A percentile compares a stretch with the other conserved stretches of the same genome.
phyloP scores from a whole-genome alignment of 2,797 vertebrate species.

The Centroberyx gerrardi region DNA sequence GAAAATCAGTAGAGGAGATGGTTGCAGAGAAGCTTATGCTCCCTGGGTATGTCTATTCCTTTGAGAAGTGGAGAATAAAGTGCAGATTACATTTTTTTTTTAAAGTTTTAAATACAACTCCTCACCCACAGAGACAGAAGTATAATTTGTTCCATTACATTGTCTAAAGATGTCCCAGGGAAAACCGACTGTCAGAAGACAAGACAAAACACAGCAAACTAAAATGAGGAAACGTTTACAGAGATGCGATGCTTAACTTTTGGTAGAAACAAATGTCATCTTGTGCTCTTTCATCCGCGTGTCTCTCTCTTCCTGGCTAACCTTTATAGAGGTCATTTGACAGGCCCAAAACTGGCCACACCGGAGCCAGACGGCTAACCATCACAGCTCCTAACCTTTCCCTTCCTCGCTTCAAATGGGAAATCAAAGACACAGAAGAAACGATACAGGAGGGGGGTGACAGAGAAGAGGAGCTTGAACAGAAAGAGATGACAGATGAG shows the following conservation, averaged over 20 bases:
- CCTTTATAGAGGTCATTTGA: constrained; percentile 61
- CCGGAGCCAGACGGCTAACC: constrained; percentile 50
- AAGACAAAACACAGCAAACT: not conserved
- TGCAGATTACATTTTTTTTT: constrained; percentile 34
- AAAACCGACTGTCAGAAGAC: constrained; percentile 31
- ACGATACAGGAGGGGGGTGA: constrained; percentile 45
- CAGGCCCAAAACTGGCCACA: constrained; percentile 49
- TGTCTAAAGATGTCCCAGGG: constrained; percentile 40
- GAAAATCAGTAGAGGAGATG: constrained; percentile 33
- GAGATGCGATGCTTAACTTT: constrained; percentile 14
- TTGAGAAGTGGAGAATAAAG: constrained; percentile 47
- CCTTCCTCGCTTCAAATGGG: constrained; percentile 64
- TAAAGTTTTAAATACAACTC: constrained; percentile 39
- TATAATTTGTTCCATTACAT: constrained; percentile 26
- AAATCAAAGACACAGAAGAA: constrained; percentile 70
- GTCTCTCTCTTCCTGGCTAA: constrained; percentile 57
- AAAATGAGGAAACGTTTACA: not conserved
- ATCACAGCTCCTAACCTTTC: constrained; percentile 66
- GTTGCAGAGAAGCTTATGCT: constrained; percentile 23
- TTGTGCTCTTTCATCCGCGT: constrained; percentile 52
- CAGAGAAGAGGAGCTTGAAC: constrained; percentile 53
- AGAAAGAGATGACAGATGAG: constrained; percentile 40
- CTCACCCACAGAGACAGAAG: constrained; percentile 11
- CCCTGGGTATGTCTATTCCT: constrained; percentile 42
- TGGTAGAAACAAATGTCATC: constrained; percentile 53